These are phyloP conservation scores for Diceros bicornis DNA, from an alignment of 2,797 vertebrate species.

Conservation along the genomic window DNA sequence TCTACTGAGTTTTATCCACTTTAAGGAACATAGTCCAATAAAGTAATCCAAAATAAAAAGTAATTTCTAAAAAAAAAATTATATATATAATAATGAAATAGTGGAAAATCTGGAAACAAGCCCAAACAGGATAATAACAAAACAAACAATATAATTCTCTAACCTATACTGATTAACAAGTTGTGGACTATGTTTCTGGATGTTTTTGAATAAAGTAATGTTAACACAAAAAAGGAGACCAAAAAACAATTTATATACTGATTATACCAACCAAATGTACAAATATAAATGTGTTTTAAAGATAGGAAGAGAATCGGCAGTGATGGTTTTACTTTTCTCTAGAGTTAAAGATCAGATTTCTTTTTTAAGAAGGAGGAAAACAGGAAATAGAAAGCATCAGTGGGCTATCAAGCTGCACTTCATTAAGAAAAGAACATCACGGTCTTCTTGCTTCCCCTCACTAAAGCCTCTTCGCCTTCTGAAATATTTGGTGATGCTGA, in stretches of 20 bases:
- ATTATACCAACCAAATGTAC: background rate
- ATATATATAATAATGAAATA: slow-evolving; percentile 17
- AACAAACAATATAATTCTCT: slow-evolving; percentile 43
- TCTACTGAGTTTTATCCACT: slow-evolving; percentile 16
- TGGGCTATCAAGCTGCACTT: slow-evolving; percentile 3
- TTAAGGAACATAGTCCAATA: slow-evolving; percentile 55
- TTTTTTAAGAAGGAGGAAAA: background rate
- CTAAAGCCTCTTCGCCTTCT: slow-evolving; percentile 9
- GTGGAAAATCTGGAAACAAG: slow-evolving; percentile 32
- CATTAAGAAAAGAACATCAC: slow-evolving; percentile 39
- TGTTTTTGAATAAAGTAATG: slow-evolving; percentile 6
- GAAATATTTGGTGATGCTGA: slow-evolving; percentile 47
- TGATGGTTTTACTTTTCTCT: slow-evolving; percentile 50
- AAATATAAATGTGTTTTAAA: slow-evolving; percentile 59
- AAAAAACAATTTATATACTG: background rate
- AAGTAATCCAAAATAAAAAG: slow-evolving; percentile 58
- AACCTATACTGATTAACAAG: slow-evolving; percentile 43
- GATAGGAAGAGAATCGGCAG: background rate
- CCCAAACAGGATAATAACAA: background rate
- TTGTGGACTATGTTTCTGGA: background rate
- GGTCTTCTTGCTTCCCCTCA: background rate
- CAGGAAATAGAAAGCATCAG: slow-evolving; percentile 23
- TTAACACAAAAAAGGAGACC: slow-evolving; percentile 53
- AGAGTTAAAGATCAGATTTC: background rate
- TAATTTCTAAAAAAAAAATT: slow-evolving; percentile 44